These are phyloP conservation scores for Morone saxatilis DNA, from an alignment of 2,113 vertebrate species.

Conservation along the genomic window DNA sequence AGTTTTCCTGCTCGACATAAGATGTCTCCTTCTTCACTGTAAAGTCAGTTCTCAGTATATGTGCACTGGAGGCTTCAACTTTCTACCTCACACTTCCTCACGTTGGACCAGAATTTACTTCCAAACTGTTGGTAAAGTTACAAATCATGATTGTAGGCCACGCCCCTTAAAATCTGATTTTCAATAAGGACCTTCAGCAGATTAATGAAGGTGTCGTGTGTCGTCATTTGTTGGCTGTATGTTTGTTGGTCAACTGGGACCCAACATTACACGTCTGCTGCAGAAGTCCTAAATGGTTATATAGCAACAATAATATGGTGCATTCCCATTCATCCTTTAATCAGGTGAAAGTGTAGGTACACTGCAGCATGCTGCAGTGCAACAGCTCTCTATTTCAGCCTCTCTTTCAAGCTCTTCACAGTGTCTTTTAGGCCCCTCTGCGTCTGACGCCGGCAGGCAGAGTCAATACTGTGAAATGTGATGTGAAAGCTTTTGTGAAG, in stretches of 20 bases:
- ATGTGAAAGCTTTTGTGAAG: slow-evolving; percentile 72
- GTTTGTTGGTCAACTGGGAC: not conserved
- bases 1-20: too few relatives aligned
- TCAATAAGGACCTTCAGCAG: too few relatives aligned
- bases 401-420: slow-evolving; percentile 20
- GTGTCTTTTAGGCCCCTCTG: slow-evolving; percentile 42
- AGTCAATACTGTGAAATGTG: slow-evolving; percentile 72
- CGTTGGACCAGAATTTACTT: too few relatives aligned
- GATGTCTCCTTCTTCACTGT: too few relatives aligned
- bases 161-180: too few relatives aligned
- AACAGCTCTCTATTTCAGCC: slow-evolving; percentile 39
- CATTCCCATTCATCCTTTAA: not conserved
- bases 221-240: not conserved
- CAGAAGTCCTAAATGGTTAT: not conserved
- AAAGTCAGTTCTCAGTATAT: too few relatives aligned
- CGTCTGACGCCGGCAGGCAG: slow-evolving; percentile 46
- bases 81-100: too few relatives aligned
- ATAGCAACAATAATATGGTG: too few relatives aligned
- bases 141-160: too few relatives aligned
- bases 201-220: not conserved
- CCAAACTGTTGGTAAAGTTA: too few relatives aligned
- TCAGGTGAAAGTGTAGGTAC: slow-evolving; percentile 38
- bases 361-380: slow-evolving; percentile 18
- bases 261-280: not conserved
- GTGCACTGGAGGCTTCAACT: too few relatives aligned